These are phyloP conservation scores for Dasypus novemcinctus DNA, from an alignment of 2,113 vertebrate genomes.

Conservation along the genomic window DNA sequence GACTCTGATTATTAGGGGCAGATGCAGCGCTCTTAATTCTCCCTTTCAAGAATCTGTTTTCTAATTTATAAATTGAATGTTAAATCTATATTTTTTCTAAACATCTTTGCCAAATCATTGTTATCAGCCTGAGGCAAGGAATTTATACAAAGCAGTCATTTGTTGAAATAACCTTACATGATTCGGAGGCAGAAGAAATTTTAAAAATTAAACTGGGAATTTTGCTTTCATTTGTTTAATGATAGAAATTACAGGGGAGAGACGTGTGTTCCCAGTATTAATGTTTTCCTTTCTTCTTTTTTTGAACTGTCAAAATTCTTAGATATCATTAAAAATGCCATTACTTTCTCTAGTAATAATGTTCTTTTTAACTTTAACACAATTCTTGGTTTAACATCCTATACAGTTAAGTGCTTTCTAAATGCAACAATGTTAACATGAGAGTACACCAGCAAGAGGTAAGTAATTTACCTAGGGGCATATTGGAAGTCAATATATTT, in stretches of 20 bases:
- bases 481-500: background rate
- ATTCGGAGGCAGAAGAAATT: background rate
- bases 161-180: background rate
- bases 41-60: background rate
- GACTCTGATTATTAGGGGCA: background rate
- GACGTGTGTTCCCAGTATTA: background rate
- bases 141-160: background rate
- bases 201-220: background rate
- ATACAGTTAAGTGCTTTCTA: background rate
- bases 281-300: background rate
- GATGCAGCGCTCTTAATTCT: background rate
- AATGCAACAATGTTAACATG: background rate
- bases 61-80: background rate
- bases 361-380: background rate
- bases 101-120: background rate
- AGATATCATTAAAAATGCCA: background rate
- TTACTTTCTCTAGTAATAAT: background rate
- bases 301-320: background rate
- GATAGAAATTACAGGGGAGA: background rate
- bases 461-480: background rate
- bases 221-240: background rate
- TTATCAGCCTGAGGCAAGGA: background rate
- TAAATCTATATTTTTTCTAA: background rate
- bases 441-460: background rate
- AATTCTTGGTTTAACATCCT: background rate